These are phyloP conservation scores for Alauda arvensis DNA, from an alignment of 2,797 vertebrate genomes.

Conservation along the genomic window DNA sequence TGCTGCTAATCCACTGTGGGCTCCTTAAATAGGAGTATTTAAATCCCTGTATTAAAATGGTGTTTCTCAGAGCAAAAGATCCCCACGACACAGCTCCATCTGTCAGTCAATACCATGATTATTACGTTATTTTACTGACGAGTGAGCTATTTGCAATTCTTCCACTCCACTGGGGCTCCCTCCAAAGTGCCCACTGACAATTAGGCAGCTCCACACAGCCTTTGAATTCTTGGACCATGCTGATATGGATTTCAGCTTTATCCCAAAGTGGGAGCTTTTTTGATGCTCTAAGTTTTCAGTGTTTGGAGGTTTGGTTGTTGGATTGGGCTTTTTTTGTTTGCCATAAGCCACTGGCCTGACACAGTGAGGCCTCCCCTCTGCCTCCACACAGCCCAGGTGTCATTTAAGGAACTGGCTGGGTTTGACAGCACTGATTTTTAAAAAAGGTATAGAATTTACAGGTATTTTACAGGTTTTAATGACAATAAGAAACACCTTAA, in stretches of 20 bases:
- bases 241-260: not conserved
- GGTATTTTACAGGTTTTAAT: not conserved
- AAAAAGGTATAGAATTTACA: not conserved
- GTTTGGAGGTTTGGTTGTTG: not conserved
- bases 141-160: not conserved
- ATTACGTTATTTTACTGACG: not conserved
- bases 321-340: not conserved
- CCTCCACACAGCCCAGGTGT: not conserved
- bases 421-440: not conserved
- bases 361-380: not conserved
- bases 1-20: not conserved
- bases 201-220: not conserved
- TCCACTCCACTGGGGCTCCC: not conserved
- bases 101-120: not conserved
- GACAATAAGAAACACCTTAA: not conserved
- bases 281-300: not conserved
- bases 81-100: not conserved
- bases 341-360: not conserved
- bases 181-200: not conserved
- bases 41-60: not conserved
- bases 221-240: not conserved
- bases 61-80: not conserved
- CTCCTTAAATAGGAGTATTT: not conserved
- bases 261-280: not conserved
- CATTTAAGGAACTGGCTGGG: not conserved